These are phyloP conservation scores for Synaphobranchus kaupii DNA, from an alignment of 2,797 vertebrate genomes.

Conservation along the genomic window DNA sequence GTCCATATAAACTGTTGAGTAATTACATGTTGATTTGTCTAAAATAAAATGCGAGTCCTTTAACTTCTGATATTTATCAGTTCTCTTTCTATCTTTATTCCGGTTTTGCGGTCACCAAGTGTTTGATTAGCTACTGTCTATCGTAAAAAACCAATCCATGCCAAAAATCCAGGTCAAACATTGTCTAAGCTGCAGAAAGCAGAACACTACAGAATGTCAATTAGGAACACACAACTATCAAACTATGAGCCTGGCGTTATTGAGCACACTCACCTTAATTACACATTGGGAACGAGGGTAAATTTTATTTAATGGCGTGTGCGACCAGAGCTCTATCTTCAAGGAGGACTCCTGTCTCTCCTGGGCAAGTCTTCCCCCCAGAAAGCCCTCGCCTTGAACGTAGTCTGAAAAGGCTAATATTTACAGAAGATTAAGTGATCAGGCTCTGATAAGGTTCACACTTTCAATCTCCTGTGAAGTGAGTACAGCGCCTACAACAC, in stretches of 20 bases:
- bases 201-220: not conserved
- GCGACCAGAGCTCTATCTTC: not conserved
- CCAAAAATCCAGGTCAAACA: too few relatives aligned
- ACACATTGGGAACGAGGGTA: not conserved
- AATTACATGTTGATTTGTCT: not conserved
- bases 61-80: not conserved
- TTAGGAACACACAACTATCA: not conserved
- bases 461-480: conserved; percentile 65
- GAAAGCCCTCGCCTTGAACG: conserved; percentile 65
- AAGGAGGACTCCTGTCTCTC: not conserved
- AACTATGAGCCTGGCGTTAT: conserved; percentile 53
- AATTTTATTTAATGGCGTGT: not conserved
- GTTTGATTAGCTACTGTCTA: not conserved
- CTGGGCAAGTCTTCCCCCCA: conserved; percentile 60
- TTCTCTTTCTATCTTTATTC: not conserved
- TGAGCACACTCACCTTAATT: conserved; percentile 61
- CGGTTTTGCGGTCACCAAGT: not conserved
- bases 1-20: not conserved
- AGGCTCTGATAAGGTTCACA: conserved; percentile 62
- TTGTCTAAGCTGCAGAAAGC: not conserved
- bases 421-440: conserved; percentile 75
- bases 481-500: conserved; percentile 56
- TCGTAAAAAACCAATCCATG: not conserved
- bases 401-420: conserved; percentile 65
- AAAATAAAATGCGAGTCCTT: not conserved